phyloP scores from a whole-genome alignment of 1,140 invertebrate species.

The Drosophila sp. region DNA sequence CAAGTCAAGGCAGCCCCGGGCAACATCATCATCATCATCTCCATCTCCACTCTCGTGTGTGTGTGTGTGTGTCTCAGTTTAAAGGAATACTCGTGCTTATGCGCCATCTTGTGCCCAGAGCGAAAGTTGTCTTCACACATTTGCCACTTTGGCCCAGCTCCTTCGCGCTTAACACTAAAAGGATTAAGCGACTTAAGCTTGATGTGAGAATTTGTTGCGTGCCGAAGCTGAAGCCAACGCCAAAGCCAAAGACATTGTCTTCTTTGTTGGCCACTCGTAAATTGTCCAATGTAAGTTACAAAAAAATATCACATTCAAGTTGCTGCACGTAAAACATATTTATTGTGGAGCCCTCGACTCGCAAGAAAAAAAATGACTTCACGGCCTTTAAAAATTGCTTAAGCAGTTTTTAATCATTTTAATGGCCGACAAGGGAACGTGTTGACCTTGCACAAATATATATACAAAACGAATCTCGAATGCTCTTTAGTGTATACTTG shows the following conservation, averaged over 20 bases:
- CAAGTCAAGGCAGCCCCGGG: constrained; percentile 37
- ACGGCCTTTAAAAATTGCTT: constrained; percentile 44
- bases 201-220: constrained; percentile 77
- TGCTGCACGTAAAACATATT: constrained; percentile 69
- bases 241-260: constrained; percentile 34
- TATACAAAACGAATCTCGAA: constrained; percentile 18
- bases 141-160: constrained; percentile 58
- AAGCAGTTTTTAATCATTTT: constrained; percentile 53
- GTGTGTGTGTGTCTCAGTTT: constrained; percentile 53
- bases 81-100: constrained; percentile 52
- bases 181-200: constrained; percentile 77
- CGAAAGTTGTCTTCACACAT: constrained; percentile 51
- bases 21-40: background rate
- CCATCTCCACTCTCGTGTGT: constrained; percentile 11
- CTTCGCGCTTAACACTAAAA: constrained; percentile 69
- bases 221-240: constrained; percentile 32
- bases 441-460: constrained; percentile 34
- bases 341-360: constrained; percentile 41
- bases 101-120: constrained; percentile 13
- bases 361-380: constrained; percentile 38
- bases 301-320: background rate
- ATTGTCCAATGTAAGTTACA: constrained; percentile 51
- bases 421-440: constrained; percentile 55
- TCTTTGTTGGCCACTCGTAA: constrained; percentile 38
- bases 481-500: constrained; percentile 10